phyloP scores from a whole-genome alignment of 2,888 invertebrate genomes.

The Scrobipalpa atriplicella region DNA sequence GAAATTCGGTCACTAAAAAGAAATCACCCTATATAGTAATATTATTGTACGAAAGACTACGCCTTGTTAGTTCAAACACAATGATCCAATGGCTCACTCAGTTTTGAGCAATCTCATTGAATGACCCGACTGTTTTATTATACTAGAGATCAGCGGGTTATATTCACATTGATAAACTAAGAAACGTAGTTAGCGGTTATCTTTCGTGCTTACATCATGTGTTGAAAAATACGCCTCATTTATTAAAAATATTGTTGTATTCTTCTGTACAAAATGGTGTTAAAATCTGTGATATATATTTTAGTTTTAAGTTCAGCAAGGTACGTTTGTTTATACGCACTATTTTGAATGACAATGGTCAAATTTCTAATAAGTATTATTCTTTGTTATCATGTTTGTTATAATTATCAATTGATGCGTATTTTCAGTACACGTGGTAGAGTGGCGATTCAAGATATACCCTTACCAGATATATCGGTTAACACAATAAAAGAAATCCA shows the following conservation, averaged over 20 bases:
- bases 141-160: slow-evolving; percentile 15
- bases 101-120: slow-evolving; percentile 5
- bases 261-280: background rate
- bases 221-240: background rate
- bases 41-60: background rate
- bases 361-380: too few relatives aligned
- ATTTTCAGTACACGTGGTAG: slow-evolving; percentile 54
- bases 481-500: slow-evolving; percentile 14
- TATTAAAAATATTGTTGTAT: background rate
- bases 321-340: slow-evolving; percentile 41
- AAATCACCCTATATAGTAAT: background rate
- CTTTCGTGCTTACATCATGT: slow-evolving; percentile 13
- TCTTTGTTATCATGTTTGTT: background rate
- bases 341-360: background rate
- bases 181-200: slow-evolving; percentile 7
- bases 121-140: background rate
- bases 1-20: background rate
- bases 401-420: too few relatives aligned
- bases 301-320: slow-evolving; percentile 43
- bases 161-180: slow-evolving; percentile 19
- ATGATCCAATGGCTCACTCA: background rate
- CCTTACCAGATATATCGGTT: background rate
- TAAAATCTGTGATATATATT: slow-evolving; percentile 39
- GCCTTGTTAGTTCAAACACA: background rate
- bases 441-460: slow-evolving; percentile 43